These are phyloP conservation scores for Sabellastarte sp. DNA, from an alignment of 2,888 invertebrate species.

Conservation along the genomic window DNA sequence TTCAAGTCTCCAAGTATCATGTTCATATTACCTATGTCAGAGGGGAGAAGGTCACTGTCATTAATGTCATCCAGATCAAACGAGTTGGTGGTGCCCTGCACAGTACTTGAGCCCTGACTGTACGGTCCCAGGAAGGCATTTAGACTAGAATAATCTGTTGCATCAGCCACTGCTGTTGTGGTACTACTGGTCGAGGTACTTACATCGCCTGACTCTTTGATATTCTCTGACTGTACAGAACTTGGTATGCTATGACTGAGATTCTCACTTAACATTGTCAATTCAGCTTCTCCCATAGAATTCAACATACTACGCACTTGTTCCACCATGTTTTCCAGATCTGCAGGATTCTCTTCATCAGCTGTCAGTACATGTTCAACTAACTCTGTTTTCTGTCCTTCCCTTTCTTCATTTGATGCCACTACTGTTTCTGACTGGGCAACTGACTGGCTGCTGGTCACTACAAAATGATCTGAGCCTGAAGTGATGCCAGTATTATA, in stretches of 20 bases:
- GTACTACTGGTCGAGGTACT: neutral
- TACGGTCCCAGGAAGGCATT: neutral
- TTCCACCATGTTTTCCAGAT: conserved; percentile 24
- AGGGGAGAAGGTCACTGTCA: conserved; percentile 26
- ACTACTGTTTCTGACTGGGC: neutral
- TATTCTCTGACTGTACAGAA: neutral
- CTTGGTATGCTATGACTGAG: conserved; percentile 2
- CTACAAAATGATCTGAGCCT: too few species aligned
- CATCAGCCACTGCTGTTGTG: neutral
- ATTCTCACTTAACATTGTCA: conserved; percentile 18
- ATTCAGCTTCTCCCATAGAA: conserved; percentile 23
- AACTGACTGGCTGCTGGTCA: too few species aligned
- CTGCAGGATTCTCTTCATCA: conserved; percentile 6
- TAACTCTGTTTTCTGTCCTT: neutral
- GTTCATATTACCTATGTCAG: conserved; percentile 23
- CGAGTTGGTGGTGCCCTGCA: conserved; percentile 7
- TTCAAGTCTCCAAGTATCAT: conserved; percentile 11
- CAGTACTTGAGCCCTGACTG: neutral
- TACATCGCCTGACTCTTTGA: neutral
- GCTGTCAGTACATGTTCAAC: too few species aligned
- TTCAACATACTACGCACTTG: conserved; percentile 23
- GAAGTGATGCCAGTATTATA: too few species aligned
- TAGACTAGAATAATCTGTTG: neutral
- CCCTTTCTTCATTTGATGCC: neutral
- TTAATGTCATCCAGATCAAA: conserved; percentile 32